Conservation (phyloP, 2,888 invertebrate species). For the Drosophila borborema region DNA sequence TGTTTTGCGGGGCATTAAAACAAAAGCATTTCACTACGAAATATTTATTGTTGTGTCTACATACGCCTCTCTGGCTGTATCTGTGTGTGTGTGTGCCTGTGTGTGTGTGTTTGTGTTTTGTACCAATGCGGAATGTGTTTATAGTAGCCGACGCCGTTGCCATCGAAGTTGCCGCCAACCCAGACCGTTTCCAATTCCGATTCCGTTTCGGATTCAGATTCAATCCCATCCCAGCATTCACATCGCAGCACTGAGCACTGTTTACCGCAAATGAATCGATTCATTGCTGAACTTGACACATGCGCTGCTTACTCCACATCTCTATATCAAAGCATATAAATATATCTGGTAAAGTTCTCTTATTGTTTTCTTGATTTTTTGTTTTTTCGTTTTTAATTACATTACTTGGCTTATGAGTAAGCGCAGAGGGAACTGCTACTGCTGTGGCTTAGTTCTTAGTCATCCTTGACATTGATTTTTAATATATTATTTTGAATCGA, state of each 20-base stretch:
- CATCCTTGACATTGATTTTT: background rate
- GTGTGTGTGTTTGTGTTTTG: background rate
- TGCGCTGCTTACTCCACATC: background rate
- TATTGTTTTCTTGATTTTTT: background rate
- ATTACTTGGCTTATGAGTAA: background rate
- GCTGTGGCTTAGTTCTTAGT: background rate
- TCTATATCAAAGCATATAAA: background rate
- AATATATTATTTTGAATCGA: background rate
- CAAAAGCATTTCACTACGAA: conserved; percentile 77
- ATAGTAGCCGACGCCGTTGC: conserved; percentile 54
- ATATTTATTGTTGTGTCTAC: conserved; percentile 68
- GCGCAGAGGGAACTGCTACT: too few relatives aligned
- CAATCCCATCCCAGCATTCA: conserved; percentile 8
- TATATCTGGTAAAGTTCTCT: conserved; percentile 1
- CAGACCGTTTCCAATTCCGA: conserved; percentile 3
- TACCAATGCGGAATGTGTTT: conserved; percentile 70
- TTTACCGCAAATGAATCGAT: conserved; percentile 29
- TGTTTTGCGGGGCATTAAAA: conserved; percentile 80
- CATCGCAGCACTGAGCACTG: conserved; percentile 12
- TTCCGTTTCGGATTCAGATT: background rate
- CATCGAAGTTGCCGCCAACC: conserved; percentile 49
- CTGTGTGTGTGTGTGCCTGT: background rate
- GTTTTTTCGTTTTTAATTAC: background rate
- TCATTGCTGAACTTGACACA: conserved; percentile 23
- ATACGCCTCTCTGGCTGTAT: background rate